phyloP scores from a whole-genome alignment of 2,113 vertebrate genomes.

The Channa argus region DNA sequence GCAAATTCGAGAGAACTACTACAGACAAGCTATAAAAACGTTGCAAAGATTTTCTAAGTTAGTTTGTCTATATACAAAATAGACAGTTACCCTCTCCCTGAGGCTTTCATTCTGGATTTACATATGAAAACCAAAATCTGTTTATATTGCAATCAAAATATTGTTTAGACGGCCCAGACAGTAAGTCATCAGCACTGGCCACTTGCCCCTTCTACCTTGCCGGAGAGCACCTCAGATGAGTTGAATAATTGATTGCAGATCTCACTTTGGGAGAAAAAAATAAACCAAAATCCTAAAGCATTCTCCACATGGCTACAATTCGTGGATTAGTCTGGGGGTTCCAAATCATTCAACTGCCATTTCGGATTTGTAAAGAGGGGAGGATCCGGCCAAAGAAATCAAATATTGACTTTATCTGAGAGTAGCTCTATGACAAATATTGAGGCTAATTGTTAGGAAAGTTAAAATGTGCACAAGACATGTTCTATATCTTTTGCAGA shows the following conservation, averaged over 20 bases:
- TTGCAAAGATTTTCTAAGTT: too few relatives aligned
- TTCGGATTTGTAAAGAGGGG: slow-evolving; percentile 17
- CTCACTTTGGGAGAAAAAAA: slow-evolving; percentile 1
- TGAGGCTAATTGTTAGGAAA: background rate
- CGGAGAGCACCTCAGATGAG: background rate
- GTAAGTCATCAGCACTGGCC: slow-evolving; percentile 4
- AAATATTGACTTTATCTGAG: background rate
- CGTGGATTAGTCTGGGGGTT: slow-evolving; percentile 5
- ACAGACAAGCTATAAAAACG: background rate
- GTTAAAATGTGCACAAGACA: background rate
- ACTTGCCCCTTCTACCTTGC: slow-evolving; percentile 10
- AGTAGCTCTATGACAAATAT: background rate
- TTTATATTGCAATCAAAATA: slow-evolving; percentile 42
- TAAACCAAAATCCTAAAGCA: background rate
- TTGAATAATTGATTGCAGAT: slow-evolving; percentile 36
- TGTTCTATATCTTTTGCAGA: background rate
- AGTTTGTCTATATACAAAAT: background rate
- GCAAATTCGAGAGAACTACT: background rate
- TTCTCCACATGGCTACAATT: slow-evolving; percentile 6
- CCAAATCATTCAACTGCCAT: background rate
- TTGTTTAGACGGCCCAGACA: slow-evolving; percentile 33
- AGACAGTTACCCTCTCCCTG: background rate
- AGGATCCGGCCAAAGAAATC: background rate
- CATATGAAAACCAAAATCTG: slow-evolving; percentile 12
- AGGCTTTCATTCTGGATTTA: background rate